phyloP scores from a whole-genome alignment of 2,797 vertebrate genomes.

The Melopsittacus undulatus region DNA sequence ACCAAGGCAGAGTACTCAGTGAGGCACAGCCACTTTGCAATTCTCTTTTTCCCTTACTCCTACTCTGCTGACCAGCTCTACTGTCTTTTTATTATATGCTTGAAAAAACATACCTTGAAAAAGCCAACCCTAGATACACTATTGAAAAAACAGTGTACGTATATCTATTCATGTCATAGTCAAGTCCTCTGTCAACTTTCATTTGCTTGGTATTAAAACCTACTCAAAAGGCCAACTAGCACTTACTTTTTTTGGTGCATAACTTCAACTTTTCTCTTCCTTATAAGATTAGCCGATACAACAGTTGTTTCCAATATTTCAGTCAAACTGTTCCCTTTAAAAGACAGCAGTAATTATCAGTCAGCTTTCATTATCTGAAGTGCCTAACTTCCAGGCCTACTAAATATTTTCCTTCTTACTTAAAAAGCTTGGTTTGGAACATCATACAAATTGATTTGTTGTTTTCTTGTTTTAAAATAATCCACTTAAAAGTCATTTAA shows the following conservation, averaged over 20 bases:
- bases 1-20: background rate
- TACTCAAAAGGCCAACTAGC: background rate
- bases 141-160: background rate
- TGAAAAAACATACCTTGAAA: background rate
- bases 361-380: conserved; percentile 6
- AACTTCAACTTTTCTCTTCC: background rate
- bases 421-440: background rate
- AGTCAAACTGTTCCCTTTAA: background rate
- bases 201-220: background rate
- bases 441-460: background rate
- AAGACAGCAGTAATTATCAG: background rate
- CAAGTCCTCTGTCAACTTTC: background rate
- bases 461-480: conserved; percentile 36
- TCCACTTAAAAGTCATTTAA: conserved; percentile 4
- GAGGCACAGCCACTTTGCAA: accelerated
- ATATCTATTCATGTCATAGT: accelerated
- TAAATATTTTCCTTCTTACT: conserved; percentile 6
- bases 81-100: background rate
- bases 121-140: background rate
- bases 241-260: background rate
- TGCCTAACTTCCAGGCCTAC: background rate
- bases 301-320: background rate
- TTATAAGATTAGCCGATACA: background rate
- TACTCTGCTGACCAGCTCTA: background rate
- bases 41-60: background rate